These are phyloP conservation scores for Apamea sordens DNA, from an alignment of 2,888 invertebrate species.

Conservation along the genomic window DNA sequence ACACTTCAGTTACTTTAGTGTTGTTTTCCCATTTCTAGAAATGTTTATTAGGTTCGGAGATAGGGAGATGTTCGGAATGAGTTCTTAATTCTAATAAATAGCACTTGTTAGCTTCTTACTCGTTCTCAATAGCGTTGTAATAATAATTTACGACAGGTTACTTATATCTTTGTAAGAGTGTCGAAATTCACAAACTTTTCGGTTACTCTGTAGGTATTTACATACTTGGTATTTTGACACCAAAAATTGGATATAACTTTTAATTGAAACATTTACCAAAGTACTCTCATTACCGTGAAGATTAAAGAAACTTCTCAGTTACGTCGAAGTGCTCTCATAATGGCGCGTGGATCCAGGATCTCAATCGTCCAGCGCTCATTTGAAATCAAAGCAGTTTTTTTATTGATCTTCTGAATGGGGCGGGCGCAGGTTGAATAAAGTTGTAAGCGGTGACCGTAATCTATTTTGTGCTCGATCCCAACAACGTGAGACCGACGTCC, in stretches of 20 bases:
- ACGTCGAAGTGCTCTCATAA: constrained; percentile 66
- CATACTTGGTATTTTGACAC: constrained; percentile 72
- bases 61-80: constrained; percentile 50
- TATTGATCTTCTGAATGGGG: constrained; percentile 78
- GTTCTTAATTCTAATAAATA: constrained; percentile 65
- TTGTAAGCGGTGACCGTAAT: constrained; percentile 83
- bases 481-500: constrained; percentile 81
- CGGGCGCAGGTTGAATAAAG: constrained; percentile 80
- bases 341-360: constrained; percentile 60
- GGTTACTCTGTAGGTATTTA: constrained; percentile 61
- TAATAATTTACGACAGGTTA: constrained; percentile 60
- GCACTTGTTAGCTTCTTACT: constrained; percentile 62
- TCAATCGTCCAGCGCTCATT: constrained; percentile 71
- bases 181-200: constrained; percentile 68
- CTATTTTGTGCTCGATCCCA: constrained; percentile 79
- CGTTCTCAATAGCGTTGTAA: constrained; percentile 56
- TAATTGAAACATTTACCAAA: constrained; percentile 74
- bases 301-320: constrained; percentile 74
- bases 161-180: constrained; percentile 53
- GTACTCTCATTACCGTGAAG: constrained; percentile 58
- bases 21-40: constrained; percentile 53
- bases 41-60: constrained; percentile 55
- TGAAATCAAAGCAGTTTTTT: constrained; percentile 79
- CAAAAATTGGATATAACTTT: constrained; percentile 73
- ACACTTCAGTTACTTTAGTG: constrained; percentile 42